Evolutionary conservation across 2,888 invertebrate genomes (phyloP).

Genomic region (Plebejus melissa): DNA sequence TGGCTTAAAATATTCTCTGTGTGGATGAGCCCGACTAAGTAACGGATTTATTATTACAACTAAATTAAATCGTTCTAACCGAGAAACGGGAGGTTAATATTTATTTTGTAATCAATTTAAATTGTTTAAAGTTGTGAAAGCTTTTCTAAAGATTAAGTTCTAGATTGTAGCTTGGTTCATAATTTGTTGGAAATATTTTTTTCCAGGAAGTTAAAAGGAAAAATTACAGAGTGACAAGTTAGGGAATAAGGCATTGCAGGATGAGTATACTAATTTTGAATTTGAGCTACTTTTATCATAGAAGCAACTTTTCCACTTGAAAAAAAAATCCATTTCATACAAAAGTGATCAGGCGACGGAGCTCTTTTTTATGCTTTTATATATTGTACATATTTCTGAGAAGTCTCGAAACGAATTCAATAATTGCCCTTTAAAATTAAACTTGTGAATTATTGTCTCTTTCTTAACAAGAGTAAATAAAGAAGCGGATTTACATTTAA

Average conservation of each 20-base stretch:
- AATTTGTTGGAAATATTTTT: not conserved
- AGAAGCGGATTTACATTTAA: not conserved
- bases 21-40: constrained; percentile 47
- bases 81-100: constrained; percentile 30
- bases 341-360: no score
- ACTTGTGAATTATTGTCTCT: not conserved
- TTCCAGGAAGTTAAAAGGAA: not conserved
- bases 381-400: not conserved
- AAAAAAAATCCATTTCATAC: no score
- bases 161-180: not conserved
- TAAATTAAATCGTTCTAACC: constrained; percentile 40
- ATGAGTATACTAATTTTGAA: not conserved
- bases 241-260: not conserved
- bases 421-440: no score
- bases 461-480: not conserved
- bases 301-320: no score
- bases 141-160: not conserved
- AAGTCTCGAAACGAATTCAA: no score
- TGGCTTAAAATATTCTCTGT: constrained; percentile 67
- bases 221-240: not conserved
- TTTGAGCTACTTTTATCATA: no score
- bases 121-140: constrained; percentile 5
- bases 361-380: no score
- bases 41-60: constrained; percentile 48
- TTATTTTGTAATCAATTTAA: constrained; percentile 19